phyloP scores from a whole-genome alignment of 2,888 invertebrate genomes.

The Pristionchus entomophagus region DNA sequence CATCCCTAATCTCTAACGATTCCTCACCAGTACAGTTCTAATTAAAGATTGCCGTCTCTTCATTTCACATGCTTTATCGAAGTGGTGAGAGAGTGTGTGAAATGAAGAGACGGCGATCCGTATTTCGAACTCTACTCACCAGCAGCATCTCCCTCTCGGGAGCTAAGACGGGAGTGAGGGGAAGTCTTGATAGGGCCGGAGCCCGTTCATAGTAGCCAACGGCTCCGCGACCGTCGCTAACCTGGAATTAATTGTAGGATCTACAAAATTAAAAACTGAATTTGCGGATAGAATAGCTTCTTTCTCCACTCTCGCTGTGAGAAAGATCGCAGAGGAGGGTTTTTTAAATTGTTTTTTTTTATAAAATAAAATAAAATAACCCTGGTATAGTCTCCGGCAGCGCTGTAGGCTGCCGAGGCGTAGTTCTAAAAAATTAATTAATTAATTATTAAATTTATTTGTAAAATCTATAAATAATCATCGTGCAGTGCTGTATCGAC shows the following conservation, averaged over 20 bases:
- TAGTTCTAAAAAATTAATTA: not conserved
- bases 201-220: constrained; percentile 22
- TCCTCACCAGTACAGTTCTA: too few relatives aligned
- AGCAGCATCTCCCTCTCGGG: not conserved
- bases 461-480: not conserved
- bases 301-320: too few relatives aligned
- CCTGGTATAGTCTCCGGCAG: not conserved
- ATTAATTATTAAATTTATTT: not conserved
- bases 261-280: too few relatives aligned
- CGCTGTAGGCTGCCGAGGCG: not conserved
- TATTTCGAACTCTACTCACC: not conserved
- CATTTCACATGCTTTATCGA: too few relatives aligned
- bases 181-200: not conserved
- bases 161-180: not conserved
- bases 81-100: too few relatives aligned
- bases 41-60: too few relatives aligned
- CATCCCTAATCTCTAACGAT: too few relatives aligned
- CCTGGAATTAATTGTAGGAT: not conserved
- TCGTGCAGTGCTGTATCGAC: not conserved
- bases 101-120: too few relatives aligned
- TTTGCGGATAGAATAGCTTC: too few relatives aligned
- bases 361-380: not conserved
- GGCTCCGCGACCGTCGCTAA: not conserved
- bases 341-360: too few relatives aligned
- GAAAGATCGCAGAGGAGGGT: too few relatives aligned